Evolutionary conservation across 1,140 invertebrate species (phyloP), one percentile per base, ranked within the genome.

Genomic region (Heliconius eleuchia): DNA sequence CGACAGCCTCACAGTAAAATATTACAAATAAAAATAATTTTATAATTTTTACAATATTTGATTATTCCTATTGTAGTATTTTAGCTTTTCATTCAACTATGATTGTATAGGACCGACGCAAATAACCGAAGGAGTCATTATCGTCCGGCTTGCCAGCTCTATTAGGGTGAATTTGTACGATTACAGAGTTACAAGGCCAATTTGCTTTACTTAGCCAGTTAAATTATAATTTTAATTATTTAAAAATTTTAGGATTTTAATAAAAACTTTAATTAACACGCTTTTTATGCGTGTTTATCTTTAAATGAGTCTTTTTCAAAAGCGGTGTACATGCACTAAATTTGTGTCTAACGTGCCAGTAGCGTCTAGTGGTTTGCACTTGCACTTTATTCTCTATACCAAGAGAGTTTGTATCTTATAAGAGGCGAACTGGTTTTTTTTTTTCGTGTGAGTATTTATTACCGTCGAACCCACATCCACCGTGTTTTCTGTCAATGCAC

Each of bases 81-180:
- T 66, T 13, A 66, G 60, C 1, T n/a, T 66, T 13, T 9, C 23
- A 66, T 66, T 27, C 23, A 66, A 66, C 27, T 16, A 13, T 66
- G 60, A 27, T 66, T 66, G 60, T 16, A 66, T 66, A 66, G 60
- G 60, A 66, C 60, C 60, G 60, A 66, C 60, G 60, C 27, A 30
- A 66, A 66, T 66, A 66, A 66, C 60, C 27, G 13, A 66, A 30
- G 60, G 60, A 19, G 60, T 66, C 60, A 30, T 30, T 66, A 66
- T 66, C 23, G 60, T 27, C n/a, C 55, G 55, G 8, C 55, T 60
- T 60, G 60, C 60, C 13, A 27, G 27, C 60, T 66, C 60, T 30
- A 66, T 66, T 66, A 66, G 60, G 23, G 9, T 27, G 60, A 30
- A 30, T 66, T 66, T 66, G 60, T 66, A 66, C 60, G 11, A 30